Evolutionary conservation across 1,140 invertebrate genomes (phyloP), one percentile per base, ranked within the genome.

Genomic region (Camponotus vicinus): DNA sequence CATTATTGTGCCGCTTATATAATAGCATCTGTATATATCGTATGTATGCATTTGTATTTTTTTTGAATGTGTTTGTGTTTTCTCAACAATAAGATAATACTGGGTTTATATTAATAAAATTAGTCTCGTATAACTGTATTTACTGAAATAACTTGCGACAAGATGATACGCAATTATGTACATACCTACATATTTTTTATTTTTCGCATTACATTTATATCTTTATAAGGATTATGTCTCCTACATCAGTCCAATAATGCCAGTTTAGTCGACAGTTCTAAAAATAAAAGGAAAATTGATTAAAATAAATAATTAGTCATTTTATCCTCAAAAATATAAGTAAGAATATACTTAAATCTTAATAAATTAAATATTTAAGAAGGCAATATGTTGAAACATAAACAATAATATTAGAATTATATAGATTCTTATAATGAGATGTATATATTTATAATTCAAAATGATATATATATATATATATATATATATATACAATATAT

Each of bases 221-320:
- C n/a, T 52, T 4, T 57, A 75, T 5, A 4, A 71, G 64, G 40
- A 70, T 78, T 45, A 34, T 42, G n/a, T 2, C 73, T 78, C n/a
- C 2, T 73, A 34, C 21, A 79, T 45, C 32, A 21, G 42, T 64
- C 13, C 13, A 13, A 40, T 52, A 82, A 37, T 82, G 52, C 15
- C 3, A 2, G n/a, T 88, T 93, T 90, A 94, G 15, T 94, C 93
- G 13, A 91, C 94, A 70, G 79, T 92, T 88, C 94, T 94, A 86
- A 90, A 93, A 92, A 59, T 52, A 76, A 73, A 79, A 90, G 86
- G 86, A 67, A 52, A 13, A 63, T 71, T 13, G 57, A 85, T 64
- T 64, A 40, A 85, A 11, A 52, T 11, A 32, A 63, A 80, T 40
- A 37, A 55, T 21, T 15, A 18, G 0, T 73, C 40, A 57, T 63